Evolutionary conservation across 2,797 vertebrate genomes (phyloP).

Genomic region (Danionella dracula): DNA sequence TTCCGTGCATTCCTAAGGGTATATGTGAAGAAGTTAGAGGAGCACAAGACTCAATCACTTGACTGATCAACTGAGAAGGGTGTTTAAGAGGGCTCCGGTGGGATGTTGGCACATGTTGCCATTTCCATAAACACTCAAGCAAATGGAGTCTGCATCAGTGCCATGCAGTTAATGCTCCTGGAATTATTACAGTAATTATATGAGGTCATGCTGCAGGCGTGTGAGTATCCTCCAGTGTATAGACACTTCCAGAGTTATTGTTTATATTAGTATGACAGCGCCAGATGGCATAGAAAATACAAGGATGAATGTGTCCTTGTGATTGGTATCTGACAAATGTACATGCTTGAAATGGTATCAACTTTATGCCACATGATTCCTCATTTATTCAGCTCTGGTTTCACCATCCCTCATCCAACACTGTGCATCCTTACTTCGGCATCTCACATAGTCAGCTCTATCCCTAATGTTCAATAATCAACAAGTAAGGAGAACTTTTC

Average conservation of each 20-base stretch:
- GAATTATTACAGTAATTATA: slow-evolving; percentile 1
- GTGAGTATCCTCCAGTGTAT: not conserved
- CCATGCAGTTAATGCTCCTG: slow-evolving; percentile 7
- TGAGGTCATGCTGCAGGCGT: slow-evolving; percentile 11
- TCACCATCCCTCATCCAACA: slow-evolving; percentile 1
- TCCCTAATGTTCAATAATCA: slow-evolving; percentile 2
- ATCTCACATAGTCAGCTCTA: slow-evolving; percentile 10
- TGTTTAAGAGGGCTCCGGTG: slow-evolving; percentile 12
- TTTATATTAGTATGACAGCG: slow-evolving; percentile 2
- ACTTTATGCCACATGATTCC: slow-evolving; percentile 1
- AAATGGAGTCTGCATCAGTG: slow-evolving; percentile 2
- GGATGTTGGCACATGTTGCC: slow-evolving; percentile 33
- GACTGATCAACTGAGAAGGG: slow-evolving; percentile 15
- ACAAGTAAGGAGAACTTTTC: not conserved
- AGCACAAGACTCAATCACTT: slow-evolving; percentile 23
- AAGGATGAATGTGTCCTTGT: slow-evolving; percentile 32
- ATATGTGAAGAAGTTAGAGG: not conserved
- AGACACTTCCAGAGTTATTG: not conserved
- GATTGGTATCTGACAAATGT: slow-evolving; percentile 32
- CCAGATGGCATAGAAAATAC: not conserved
- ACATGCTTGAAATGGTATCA: slow-evolving; percentile 31
- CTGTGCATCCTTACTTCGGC: not conserved
- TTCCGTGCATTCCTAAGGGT: slow-evolving; percentile 32
- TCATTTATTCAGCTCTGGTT: slow-evolving; percentile 18
- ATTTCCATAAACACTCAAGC: slow-evolving; percentile 34